Base-by-base conservation (phyloP, 2,797 vertebrate species). In the Parambassis ranga region DNA sequence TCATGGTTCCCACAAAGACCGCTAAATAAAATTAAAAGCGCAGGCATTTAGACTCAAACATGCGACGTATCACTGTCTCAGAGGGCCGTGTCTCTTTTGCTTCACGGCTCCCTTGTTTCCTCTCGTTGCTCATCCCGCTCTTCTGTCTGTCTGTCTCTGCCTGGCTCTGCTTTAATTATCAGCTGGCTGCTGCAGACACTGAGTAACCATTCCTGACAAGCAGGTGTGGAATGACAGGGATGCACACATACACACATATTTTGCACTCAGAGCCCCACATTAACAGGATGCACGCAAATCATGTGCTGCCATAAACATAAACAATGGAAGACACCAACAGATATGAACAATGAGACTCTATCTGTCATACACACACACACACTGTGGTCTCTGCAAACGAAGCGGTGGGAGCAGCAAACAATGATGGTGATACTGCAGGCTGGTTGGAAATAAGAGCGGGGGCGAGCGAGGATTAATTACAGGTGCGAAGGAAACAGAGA, bases 141-240 rank as follows among this genome's bases (percentile, higher is more conserved):
- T 30, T 65, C 73, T 74, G 64, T 75, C 70, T 53, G 4, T 79
- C 79, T 68, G 38, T 14, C 58, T 46, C 43, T 14, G 35, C 48
- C 55, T 16, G 3, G 61, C 60, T 69, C 75, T 38, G 75, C 71
- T 82, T 82, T 77, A 83, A 86, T 83, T 86, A 81, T 74, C 62
- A 71, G 61, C 79, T 60, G 55, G 44, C 74, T 72, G 78, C 61
- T 62, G 48, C 42, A 6, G 8, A 66, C 61, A 46, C 49, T 1
- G 60, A 65, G 36, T 68, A 84, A 87, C 69, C 48, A 23, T 52
- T 77, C 15, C 73, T 79, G 81, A 80, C 84, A 81, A 39, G 28
- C 81, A 82, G 81, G 76, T 87, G 84, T 51, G 41, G 51, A 77
- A 50, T 69, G 75, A 77, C 82, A 66, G 58, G 5, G 14, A 33